A percentile compares a stretch with the other conserved stretches of the same genome.
These are phyloP conservation scores for Nibea coibor DNA, from an alignment of 2,113 vertebrate genomes.

Conservation along the genomic window DNA sequence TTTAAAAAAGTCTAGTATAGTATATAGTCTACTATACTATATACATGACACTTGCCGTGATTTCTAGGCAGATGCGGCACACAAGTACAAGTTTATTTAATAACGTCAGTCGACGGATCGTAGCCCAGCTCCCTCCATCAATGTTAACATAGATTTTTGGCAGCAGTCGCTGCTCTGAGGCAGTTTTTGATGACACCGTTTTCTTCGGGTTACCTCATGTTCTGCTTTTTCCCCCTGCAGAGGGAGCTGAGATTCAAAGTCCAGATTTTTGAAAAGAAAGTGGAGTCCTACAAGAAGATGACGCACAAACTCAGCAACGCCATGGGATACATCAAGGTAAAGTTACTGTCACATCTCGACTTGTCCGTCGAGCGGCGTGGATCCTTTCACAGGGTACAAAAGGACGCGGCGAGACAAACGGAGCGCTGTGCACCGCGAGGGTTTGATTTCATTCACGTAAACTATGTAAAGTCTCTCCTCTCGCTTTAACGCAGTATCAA, in stretches of 20 bases:
- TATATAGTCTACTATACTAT: no score
- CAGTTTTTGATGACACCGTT: no score
- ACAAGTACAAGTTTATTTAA: background rate
- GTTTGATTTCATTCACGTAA: background rate
- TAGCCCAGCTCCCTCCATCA: background rate
- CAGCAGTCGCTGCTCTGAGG: no score
- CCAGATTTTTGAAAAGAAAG: slow-evolving; percentile 77
- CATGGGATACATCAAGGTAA: slow-evolving; percentile 77
- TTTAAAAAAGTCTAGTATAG: no score
- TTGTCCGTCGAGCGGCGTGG: background rate
- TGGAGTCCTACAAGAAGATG: slow-evolving; percentile 69
- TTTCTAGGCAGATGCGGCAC: background rate
- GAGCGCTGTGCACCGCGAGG: background rate
- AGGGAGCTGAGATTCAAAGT: slow-evolving; percentile 74
- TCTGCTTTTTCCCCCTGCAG: slow-evolving; percentile 52
- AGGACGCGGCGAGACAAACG: background rate
- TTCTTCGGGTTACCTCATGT: background rate
- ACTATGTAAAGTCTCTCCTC: background rate
- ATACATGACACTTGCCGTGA: background rate
- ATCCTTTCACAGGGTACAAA: background rate
- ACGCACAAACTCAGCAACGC: slow-evolving; percentile 60
- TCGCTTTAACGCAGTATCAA: slow-evolving; percentile 64
- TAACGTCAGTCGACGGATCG: background rate
- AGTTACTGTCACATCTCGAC: background rate
- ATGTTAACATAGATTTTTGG: background rate